phyloP scores from a whole-genome alignment of 2,888 invertebrate genomes.

The Nebria brevicollis region DNA sequence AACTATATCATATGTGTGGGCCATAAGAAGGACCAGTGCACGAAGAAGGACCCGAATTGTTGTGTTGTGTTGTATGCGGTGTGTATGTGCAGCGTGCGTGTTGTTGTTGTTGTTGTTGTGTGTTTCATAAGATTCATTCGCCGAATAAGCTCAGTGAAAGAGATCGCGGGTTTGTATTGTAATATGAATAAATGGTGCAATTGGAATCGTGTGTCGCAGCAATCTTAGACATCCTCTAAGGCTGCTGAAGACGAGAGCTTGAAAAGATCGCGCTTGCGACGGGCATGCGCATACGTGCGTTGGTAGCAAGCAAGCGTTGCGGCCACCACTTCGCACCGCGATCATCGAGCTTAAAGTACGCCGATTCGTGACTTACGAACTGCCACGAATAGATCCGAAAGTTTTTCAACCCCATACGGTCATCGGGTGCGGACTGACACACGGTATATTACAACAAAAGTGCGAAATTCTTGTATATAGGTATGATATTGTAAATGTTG shows the following conservation, averaged over 20 bases:
- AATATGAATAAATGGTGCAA: not conserved
- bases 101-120: constrained; percentile 60
- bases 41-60: constrained; percentile 55
- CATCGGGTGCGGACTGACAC: constrained; percentile 59
- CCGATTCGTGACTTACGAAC: constrained; percentile 54
- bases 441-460: constrained; percentile 48
- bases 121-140: constrained; percentile 60
- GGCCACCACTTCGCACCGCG: constrained; percentile 49
- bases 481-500: not conserved
- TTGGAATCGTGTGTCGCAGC: not conserved
- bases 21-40: constrained; percentile 40
- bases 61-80: constrained; percentile 56
- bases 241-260: constrained; percentile 18
- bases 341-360: constrained; percentile 49
- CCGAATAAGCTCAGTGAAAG: no score
- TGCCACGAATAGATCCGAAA: constrained; percentile 54
- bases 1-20: constrained; percentile 49
- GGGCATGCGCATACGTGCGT: constrained; percentile 45
- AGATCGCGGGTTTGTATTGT: not conserved
- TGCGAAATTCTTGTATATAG: not conserved
- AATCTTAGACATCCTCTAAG: not conserved
- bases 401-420: constrained; percentile 56
- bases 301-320: constrained; percentile 48
- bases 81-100: constrained; percentile 63
- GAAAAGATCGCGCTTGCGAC: constrained; percentile 7